Percentiles rank a stretch among this genome's conserved stretches.
These are phyloP conservation scores for Rhinopomastus cyanomelas DNA, from an alignment of 2,113 vertebrate genomes.

Conservation along the genomic window DNA sequence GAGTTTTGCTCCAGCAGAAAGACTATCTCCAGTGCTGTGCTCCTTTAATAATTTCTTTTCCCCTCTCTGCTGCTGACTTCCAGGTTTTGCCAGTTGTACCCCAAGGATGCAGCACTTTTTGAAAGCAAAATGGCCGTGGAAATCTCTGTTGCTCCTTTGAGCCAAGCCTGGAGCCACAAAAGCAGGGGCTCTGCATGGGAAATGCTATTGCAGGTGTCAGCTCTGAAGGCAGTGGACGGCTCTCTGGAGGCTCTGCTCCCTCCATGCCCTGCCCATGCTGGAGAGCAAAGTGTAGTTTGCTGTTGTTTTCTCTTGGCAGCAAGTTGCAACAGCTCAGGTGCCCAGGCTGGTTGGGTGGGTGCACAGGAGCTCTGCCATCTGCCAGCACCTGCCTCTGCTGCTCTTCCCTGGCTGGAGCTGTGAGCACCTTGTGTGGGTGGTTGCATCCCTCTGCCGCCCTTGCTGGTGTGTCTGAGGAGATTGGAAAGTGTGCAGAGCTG, in stretches of 20 bases:
- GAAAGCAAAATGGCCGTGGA: neutral
- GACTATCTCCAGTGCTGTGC: neutral
- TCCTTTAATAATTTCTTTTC: constrained; percentile 2
- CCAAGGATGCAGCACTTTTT: neutral
- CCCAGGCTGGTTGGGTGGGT: neutral
- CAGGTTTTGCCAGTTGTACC: neutral
- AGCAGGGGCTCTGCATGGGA: neutral
- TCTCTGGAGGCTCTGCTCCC: neutral
- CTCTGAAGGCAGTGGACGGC: neutral
- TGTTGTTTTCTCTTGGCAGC: neutral
- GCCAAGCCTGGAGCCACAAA: neutral
- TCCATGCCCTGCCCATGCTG: neutral
- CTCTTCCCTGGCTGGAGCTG: rapidly evolving
- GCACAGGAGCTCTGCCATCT: neutral
- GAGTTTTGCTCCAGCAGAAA: neutral
- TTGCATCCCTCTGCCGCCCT: neutral
- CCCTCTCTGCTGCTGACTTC: neutral
- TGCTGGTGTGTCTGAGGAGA: neutral
- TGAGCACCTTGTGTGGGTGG: rapidly evolving
- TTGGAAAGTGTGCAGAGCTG: neutral
- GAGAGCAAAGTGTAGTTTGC: neutral
- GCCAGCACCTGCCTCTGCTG: neutral
- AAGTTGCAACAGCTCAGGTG: neutral
- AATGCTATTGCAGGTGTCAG: neutral
- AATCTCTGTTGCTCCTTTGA: neutral